Base-by-base conservation (phyloP, 2,113 vertebrate species). In the Hippopotamus amphibius region DNA sequence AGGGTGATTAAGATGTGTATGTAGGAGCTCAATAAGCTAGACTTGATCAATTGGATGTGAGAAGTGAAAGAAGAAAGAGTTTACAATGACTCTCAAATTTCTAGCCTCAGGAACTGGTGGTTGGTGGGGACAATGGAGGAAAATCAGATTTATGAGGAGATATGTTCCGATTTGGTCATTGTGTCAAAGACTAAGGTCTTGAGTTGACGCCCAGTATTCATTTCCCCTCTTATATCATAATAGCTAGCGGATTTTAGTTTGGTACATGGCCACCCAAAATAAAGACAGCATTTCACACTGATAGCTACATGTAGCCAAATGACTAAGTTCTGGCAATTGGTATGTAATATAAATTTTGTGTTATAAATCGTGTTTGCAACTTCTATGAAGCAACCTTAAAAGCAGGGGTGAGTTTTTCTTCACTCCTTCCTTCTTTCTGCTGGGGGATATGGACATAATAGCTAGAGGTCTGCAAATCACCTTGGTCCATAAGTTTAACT, bases 41-140 rank as follows among this genome's bases (percentile, higher is more conserved):
- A 80, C 48, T 69, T 61, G 59, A 65, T 11, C 76, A 46, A 59
- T 53, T 65, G 10, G 41, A 68, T 66, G 2, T 63, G 16, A 85
- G 63, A 94, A 66, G 22, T 30, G 30, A 88, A 96, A 94, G 80
- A 66, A 89, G 15, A 13, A 74, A 53, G 14, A 59, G 17, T 63
- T 93, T 69, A 69, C 37, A 79, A n/a, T 37, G n/a, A 71, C 33
- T 93, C 17, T 96, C 43, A 74, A 55, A 80, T 76, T 88, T 85
- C 43, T 90, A 63, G 41, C 30, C 69, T 68, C 15, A 77, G 66
- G 55, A 94, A 83, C 24, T 88, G 26, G 59, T 26, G 41, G 30
- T 57, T 57, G 50, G 12, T 63, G 43, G 33, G 2, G 5, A 76
- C 48, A 81, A 41, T 30, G 28, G 12, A 33, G 17, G 16, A 59